Conservation (phyloP, 2,797 vertebrate species). For the Gymnothorax javanicus region DNA sequence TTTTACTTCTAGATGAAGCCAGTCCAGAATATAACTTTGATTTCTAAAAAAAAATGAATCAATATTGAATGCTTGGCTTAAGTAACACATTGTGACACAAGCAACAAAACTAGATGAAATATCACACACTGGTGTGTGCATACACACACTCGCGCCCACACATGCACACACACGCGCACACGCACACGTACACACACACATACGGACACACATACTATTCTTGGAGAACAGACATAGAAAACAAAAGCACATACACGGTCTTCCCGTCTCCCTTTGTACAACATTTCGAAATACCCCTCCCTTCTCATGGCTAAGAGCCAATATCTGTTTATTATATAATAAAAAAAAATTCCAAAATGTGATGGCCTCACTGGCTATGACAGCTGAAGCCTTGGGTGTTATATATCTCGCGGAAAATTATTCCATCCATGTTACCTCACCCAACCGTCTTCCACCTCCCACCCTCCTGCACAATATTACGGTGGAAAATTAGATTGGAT, state of each 20-base stretch:
- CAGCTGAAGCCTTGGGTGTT: neutral
- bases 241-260: neutral
- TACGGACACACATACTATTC: neutral
- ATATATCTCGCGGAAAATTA: neutral
- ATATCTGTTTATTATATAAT: slow-evolving; percentile 18
- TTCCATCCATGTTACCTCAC: neutral
- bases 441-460: neutral
- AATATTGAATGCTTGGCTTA: no score
- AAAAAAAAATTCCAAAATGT: neutral
- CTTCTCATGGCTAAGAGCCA: neutral
- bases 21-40: no score
- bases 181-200: neutral
- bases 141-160: no score
- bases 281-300: neutral
- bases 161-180: no score
- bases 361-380: neutral
- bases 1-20: no score
- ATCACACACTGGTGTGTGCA: neutral
- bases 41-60: no score
- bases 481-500: slow-evolving; percentile 67
- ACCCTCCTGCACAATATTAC: slow-evolving; percentile 38
- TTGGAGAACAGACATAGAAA: neutral
- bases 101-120: no score
- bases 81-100: no score
- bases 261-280: neutral